These are phyloP conservation scores for Diplolepis rosae DNA, from an alignment of 2,888 invertebrate genomes.

Conservation along the genomic window DNA sequence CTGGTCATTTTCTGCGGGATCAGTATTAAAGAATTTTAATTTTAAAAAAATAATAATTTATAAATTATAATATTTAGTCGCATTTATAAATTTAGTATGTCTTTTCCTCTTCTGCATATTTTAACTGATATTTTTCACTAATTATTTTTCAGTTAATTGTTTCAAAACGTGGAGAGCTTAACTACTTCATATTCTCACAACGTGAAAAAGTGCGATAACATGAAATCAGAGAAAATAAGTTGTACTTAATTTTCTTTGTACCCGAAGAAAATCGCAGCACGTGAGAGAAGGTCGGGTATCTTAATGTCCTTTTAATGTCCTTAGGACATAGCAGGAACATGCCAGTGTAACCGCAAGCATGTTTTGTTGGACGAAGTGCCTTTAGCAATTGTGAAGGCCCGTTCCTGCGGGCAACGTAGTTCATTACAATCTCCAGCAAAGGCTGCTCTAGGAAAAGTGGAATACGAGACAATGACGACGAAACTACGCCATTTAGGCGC, in stretches of 20 bases:
- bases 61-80: no score
- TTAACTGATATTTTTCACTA: no score
- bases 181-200: not conserved
- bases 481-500: conserved; percentile 48
- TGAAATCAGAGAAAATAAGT: not conserved
- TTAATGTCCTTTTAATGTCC: not conserved
- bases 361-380: conserved; percentile 9
- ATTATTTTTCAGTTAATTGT: no score
- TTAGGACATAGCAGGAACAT: not conserved
- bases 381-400: not conserved
- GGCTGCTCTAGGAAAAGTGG: conserved; percentile 14
- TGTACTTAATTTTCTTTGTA: not conserved
- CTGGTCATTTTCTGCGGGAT: no score
- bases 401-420: conserved; percentile 32
- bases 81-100: no score
- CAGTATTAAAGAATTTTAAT: no score
- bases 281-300: not conserved
- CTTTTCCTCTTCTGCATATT: no score
- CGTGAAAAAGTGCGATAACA: not conserved
- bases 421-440: conserved; percentile 38
- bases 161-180: no score
- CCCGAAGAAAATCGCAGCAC: not conserved
- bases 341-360: not conserved
- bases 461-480: conserved; percentile 44
- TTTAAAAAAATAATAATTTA: no score